Base-by-base conservation (phyloP, 2,888 invertebrate genomes). In the Colletes collaris region DNA sequence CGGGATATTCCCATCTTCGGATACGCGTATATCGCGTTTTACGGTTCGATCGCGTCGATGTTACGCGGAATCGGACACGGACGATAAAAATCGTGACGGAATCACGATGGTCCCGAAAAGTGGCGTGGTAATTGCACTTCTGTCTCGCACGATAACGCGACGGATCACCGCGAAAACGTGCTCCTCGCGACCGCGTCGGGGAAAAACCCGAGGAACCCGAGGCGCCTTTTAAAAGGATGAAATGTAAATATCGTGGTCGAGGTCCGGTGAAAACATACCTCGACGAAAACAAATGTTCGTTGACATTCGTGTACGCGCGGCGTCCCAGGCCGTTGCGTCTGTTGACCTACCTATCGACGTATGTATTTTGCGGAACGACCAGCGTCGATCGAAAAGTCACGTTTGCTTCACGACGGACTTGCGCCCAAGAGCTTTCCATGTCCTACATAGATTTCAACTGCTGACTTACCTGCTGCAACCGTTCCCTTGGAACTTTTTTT, bases 341-440 rank as follows among this genome's bases (percentile, higher is more conserved):
- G 78, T 70, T 64, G 53, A 64, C 76, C 58, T 67, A 58, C 50
- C 69, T 63, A 62, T 46, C 69, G 40, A 63, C 65, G 37, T 70
- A 77, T 65, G 37, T 70, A 77, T 65, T 65, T 78, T 69, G 52
- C 78, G 49, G 70, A 60, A 50, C 59, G 55, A 60, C 49, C 35
- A 53, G 13, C 49, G 64, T 64, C 78, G 78, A 79, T 78, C 78
- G 78, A 79, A 79, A 79, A 66, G 52, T 66, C n/a, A 56, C 58
- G 60, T 77, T 77, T 69, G 4, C 67, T 59, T 55, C 55, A 8
- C 56, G 46, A 76, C 76, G 81, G 81, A 65, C 81, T 75, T 81
- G 81, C 81, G 81, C 81, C 27, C 58, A 76, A 81, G 69, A 75
- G 66, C 70, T 80, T 76, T 69, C 50, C 55, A 75, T 46, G 60